Conservation (phyloP, 1,140 invertebrate species). For the Drosophila dunni region DNA sequence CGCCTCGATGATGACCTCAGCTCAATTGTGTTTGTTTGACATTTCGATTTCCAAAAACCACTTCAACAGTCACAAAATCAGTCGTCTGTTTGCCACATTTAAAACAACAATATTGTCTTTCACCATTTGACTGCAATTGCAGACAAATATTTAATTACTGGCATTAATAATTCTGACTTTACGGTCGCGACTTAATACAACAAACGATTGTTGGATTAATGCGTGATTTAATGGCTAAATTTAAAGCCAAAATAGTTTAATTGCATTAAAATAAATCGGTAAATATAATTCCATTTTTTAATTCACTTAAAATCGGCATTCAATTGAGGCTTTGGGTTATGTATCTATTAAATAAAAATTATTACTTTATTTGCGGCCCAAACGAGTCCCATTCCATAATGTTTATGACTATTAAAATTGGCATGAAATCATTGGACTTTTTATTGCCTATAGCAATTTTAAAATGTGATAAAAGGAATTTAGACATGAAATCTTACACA, state of each 20-base stretch:
- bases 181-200: neutral
- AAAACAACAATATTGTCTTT: neutral
- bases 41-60: conserved; percentile 5
- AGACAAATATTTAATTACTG: neutral
- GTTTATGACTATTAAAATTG: no score
- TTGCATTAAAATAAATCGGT: conserved; percentile 4
- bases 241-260: neutral
- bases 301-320: conserved; percentile 13
- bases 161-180: neutral
- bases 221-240: neutral
- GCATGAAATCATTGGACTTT: no score
- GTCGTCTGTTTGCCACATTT: neutral
- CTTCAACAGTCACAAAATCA: conserved; percentile 15
- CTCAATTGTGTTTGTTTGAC: conserved; percentile 6
- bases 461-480: no score
- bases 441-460: no score
- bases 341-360: conserved; percentile 23
- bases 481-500: no score
- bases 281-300: conserved; percentile 21
- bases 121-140: neutral
- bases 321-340: conserved; percentile 9
- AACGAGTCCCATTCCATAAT: neutral
- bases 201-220: neutral
- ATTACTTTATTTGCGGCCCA: neutral
- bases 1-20: conserved; percentile 71